Evolutionary conservation across 1,140 invertebrate species (phyloP).

Genomic region (Glossosoma conforme): DNA sequence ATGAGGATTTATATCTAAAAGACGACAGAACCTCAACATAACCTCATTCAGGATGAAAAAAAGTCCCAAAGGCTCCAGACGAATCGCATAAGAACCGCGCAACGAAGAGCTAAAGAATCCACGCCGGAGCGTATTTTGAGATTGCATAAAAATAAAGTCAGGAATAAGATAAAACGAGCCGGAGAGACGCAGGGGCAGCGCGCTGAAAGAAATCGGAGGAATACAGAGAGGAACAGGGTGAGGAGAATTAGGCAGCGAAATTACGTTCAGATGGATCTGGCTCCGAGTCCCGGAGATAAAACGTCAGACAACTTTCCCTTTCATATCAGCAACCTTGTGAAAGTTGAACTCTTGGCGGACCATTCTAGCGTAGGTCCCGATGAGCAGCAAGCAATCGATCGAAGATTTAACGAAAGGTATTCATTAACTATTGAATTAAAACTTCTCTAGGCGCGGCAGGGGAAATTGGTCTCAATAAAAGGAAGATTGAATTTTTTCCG

Average conservation of each 20-base stretch:
- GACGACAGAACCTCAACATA: not conserved
- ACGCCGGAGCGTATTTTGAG: slow-evolving; percentile 7
- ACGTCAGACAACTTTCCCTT: no score
- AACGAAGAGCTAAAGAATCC: slow-evolving; percentile 10
- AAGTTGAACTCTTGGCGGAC: no score
- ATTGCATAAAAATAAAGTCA: slow-evolving; percentile 16
- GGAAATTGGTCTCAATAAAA: no score
- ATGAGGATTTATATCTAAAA: slow-evolving; percentile 5
- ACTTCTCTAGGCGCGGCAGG: no score
- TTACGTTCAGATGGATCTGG: no score
- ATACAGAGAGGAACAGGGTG: slow-evolving; percentile 17
- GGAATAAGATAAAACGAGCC: slow-evolving; percentile 13
- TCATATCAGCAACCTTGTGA: no score
- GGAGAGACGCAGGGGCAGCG: slow-evolving; percentile 10
- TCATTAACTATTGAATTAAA: no score
- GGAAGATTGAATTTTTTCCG: no score
- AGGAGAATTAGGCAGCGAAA: slow-evolving; percentile 3
- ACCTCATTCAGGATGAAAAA: slow-evolving; percentile 6
- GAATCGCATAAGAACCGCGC: slow-evolving; percentile 12
- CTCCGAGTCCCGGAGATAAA: no score
- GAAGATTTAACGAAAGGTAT: no score
- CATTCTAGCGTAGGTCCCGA: no score
- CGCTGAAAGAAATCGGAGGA: slow-evolving; percentile 11
- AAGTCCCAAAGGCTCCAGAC: not conserved
- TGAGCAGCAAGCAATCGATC: no score